phyloP scores from a whole-genome alignment of 2,888 invertebrate species.

The Cantharis rufa region DNA sequence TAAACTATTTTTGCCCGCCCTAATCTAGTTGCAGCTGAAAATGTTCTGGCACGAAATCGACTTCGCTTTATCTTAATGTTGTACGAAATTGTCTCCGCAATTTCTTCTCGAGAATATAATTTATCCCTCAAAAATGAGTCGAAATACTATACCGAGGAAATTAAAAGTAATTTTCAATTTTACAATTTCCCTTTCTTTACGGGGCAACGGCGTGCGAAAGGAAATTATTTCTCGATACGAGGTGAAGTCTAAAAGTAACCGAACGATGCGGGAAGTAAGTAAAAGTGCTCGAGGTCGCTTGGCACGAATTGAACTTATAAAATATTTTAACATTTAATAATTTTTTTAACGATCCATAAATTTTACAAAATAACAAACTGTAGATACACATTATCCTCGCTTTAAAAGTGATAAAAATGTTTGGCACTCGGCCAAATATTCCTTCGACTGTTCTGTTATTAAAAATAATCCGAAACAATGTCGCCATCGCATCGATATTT shows the following conservation, averaged over 20 bases:
- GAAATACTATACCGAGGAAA: background rate
- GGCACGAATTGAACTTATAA: background rate
- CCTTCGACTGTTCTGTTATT: background rate
- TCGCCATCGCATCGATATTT: background rate
- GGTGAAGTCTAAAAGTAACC: background rate
- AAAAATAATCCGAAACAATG: background rate
- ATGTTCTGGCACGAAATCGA: background rate
- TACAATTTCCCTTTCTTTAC: background rate
- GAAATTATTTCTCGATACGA: background rate
- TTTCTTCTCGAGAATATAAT: background rate
- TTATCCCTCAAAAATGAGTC: background rate
- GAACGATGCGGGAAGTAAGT: background rate
- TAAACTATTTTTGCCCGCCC: background rate
- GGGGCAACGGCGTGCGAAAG: background rate
- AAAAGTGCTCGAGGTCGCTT: background rate
- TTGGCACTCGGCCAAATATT: background rate
- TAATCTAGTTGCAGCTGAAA: constrained; percentile 1
- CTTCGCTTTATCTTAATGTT: constrained; percentile 1
- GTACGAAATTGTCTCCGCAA: background rate
- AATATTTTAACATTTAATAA: background rate
- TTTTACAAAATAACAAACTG: background rate
- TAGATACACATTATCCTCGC: background rate
- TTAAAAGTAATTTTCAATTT: background rate
- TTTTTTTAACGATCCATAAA: background rate
- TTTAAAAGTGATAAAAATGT: background rate